Base-by-base conservation (phyloP, 2,797 vertebrate species). In the Knipowitschia caucasica region DNA sequence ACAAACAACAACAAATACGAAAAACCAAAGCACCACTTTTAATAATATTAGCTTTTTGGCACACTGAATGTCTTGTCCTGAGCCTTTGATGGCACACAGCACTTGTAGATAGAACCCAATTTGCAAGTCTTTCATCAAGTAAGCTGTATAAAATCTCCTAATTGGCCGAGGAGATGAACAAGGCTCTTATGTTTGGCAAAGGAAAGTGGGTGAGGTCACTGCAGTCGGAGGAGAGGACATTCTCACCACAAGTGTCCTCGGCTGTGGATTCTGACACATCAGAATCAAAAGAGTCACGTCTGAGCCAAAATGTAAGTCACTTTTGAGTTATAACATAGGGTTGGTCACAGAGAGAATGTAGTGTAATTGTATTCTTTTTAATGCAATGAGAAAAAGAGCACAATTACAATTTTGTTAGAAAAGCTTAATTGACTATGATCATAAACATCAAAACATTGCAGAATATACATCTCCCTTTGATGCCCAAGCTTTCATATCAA, bases 61-160 rank as follows among this genome's bases (percentile, higher is more conserved):
- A 43, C 12, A 24, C 17, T 23, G 54, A 14, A 36, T 23, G 39
- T 33, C 7, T 43, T 44, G 38, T 59, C 31, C 39, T 15, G 25
- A 45, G 12, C 35, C 63, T 64, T 71, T 73, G 57, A 50, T 62
- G 53, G 38, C 25, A 26, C 25, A 46, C 25, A 27, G 50, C 44
- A 21, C 47, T 11, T 9, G 21, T 3, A 68, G 56, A 67, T 43
- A 35, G 52, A 45, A 54, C 10, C 46, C 55, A 67, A 67, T 74
- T 70, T 69, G 64, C 60, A 70, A 54, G 10, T 59, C 52, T 71
- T 77, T 70, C 56, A 72, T 79, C 61, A 70, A 66, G 54, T 40
- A 10, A 2, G n/a, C 15, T 50, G 44, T 53, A 60, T 58, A 53
- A 60, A 56, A 67, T 59, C 20, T 38, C 30, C 57, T 67, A 72